phyloP scores from a whole-genome alignment of 2,888 invertebrate genomes.

The Oeneis ivallda region DNA sequence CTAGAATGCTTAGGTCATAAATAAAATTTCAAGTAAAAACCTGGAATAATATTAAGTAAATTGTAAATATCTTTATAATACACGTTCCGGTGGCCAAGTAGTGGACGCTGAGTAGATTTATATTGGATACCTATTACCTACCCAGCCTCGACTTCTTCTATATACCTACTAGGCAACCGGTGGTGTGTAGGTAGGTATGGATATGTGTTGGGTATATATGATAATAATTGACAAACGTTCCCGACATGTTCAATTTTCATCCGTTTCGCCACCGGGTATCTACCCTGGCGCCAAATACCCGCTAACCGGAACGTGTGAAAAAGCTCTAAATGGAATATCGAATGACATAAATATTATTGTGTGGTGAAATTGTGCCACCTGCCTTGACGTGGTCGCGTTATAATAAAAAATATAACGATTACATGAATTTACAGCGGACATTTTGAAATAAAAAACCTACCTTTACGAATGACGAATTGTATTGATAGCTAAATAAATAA shows the following conservation, averaged over 20 bases:
- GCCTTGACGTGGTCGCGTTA: slow-evolving; percentile 15
- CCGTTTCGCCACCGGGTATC: not conserved
- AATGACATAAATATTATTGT: slow-evolving; percentile 8
- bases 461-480: no score
- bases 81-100: not conserved
- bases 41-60: not conserved
- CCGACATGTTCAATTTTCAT: not conserved
- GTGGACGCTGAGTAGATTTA: not conserved
- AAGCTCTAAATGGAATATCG: slow-evolving; percentile 3
- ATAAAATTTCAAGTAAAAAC: not conserved
- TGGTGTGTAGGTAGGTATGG: no score
- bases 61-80: not conserved
- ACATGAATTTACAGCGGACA: slow-evolving; percentile 3
- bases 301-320: not conserved
- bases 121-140: no score
- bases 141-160: no score
- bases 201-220: no score
- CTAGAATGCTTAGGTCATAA: not conserved
- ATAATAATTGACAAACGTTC: no score
- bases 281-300: no score
- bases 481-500: no score
- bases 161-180: no score
- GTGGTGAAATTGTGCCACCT: slow-evolving; percentile 18
- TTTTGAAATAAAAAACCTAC: not conserved
- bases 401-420: not conserved